Evolutionary conservation across 2,888 invertebrate genomes (phyloP), one percentile per base, ranked within the genome.

Genomic region (Yponomeuta sedellus): DNA sequence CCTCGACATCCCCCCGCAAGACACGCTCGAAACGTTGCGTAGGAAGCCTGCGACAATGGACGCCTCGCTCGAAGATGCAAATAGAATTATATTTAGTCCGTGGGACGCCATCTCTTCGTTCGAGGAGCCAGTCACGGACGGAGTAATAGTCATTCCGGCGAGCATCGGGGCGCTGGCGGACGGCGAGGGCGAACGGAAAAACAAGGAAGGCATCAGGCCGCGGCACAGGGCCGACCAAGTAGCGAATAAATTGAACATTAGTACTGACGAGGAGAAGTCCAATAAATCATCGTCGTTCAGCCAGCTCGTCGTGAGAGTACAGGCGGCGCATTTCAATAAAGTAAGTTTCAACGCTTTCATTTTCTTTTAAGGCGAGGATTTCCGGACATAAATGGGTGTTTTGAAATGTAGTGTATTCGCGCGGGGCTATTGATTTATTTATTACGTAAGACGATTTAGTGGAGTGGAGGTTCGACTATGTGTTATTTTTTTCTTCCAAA

Each of bases 51-150:
- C 82, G 78, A 83, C 85, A 80, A 82, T 81, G 70, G 89, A 90
- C 77, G 77, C 88, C 69, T 90, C 89, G 67, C 82, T 91, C 68
- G 91, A 91, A 80, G 88, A 91, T 78, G 91, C 88, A 77, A 91
- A 91, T 82, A 88, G 88, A 84, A 91, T 91, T 80, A 91, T 91
- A 85, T 91, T 91, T 80, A 91, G 90, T 80, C 91, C 91, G 65
- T 91, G 91, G 91, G 90, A 91, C 70, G 78, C 91, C 76, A 83
- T 90, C 76, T 84, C 89, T 67, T 86, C 88, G 57, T 89, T 81
- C 79, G 91, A 88, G 70, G 88, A 88, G 67, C 74, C 85, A 57
- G 88, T 82, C 70, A 90, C 89, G 73, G 88, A 88, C 77, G 44
- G 44, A 2, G 81, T 89, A 74, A 83, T 88, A 81, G 89, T 89